These are phyloP conservation scores for Microctenopoma stevenorrisi DNA, from an alignment of 2,797 vertebrate genomes.

Conservation along the genomic window DNA sequence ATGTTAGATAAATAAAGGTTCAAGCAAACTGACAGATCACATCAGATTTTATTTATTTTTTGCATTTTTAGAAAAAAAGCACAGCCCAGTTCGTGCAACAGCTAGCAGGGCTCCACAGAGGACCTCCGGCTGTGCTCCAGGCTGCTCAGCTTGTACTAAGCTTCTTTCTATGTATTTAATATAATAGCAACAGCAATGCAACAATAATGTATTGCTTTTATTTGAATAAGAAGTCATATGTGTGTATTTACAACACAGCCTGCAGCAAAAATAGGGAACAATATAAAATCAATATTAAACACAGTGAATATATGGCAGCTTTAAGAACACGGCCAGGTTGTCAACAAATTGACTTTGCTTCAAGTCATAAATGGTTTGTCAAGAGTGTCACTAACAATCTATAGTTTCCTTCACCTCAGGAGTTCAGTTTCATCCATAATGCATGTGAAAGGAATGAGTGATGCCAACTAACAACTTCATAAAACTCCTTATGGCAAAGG, in stretches of 20 bases:
- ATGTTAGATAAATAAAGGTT: too few species aligned
- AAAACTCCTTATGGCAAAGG: constrained; percentile 49
- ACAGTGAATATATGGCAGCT: constrained; percentile 48
- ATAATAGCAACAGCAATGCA: constrained; percentile 19
- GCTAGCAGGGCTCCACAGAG: constrained; percentile 36
- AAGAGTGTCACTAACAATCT: constrained; percentile 65
- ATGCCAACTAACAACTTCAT: constrained; percentile 50
- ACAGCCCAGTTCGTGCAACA: constrained; percentile 30
- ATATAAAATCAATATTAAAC: constrained; percentile 61
- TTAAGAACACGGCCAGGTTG: constrained; percentile 62
- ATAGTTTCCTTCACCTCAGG: constrained; percentile 67
- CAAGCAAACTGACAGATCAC: too few species aligned
- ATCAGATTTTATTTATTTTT: background rate
- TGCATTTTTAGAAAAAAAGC: constrained; percentile 13
- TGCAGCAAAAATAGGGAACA: constrained; percentile 26
- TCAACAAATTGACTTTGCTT: constrained; percentile 70
- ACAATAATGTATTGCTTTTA: constrained; percentile 26
- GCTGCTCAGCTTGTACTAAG: constrained; percentile 41
- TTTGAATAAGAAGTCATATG: constrained; percentile 17
- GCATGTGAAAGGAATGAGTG: constrained; percentile 64
- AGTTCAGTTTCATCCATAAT: constrained; percentile 70
- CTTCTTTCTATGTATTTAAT: constrained; percentile 38
- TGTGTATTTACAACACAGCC: constrained; percentile 19
- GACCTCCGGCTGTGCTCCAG: constrained; percentile 61
- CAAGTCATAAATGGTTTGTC: constrained; percentile 55